Conservation (phyloP, 2,888 invertebrate species). For the Ornithoptera alexandrae region DNA sequence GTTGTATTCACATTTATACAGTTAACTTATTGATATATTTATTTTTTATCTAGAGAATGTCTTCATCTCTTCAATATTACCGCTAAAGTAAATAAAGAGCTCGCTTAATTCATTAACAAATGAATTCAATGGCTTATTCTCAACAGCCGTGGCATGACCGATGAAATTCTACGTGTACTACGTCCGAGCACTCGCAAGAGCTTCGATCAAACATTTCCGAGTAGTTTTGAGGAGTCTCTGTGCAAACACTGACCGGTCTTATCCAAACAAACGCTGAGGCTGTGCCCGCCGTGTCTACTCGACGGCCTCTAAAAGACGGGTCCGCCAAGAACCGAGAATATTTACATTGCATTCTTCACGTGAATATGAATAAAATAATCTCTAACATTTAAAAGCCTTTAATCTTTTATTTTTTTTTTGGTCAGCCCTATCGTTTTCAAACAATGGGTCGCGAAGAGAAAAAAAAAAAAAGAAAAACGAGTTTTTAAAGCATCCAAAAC, state of each 20-base stretch:
- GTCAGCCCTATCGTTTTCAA: slow-evolving; percentile 27
- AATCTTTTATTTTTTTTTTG: slow-evolving; percentile 6
- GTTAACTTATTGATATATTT: not conserved
- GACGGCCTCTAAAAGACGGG: slow-evolving; percentile 62
- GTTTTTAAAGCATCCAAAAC: slow-evolving; percentile 55
- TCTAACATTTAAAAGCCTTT: slow-evolving; percentile 11
- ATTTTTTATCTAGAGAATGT: not conserved
- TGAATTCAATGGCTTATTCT: too few relatives aligned
- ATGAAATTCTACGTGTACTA: slow-evolving; percentile 36
- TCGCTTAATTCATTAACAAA: not conserved
- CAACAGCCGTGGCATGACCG: not conserved
- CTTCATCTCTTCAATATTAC: not conserved
- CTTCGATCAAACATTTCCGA: slow-evolving; percentile 67
- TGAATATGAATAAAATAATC: slow-evolving; percentile 66
- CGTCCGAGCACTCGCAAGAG: slow-evolving; percentile 53
- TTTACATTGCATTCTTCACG: slow-evolving; percentile 66
- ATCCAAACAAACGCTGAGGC: slow-evolving; percentile 62
- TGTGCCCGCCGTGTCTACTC: slow-evolving; percentile 37
- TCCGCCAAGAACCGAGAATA: slow-evolving; percentile 48
- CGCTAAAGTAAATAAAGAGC: not conserved
- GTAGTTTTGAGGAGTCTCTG: slow-evolving; percentile 66
- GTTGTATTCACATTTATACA: slow-evolving; percentile 23
- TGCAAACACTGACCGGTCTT: slow-evolving; percentile 76
- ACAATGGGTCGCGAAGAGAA: slow-evolving; percentile 31
- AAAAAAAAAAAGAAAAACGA: slow-evolving; percentile 38